A percentile compares a stretch with the other conserved stretches of the same genome.
Evolutionary conservation across 2,113 vertebrate species (phyloP).

Genomic region (Sinocyclocheilus maitianheensis): DNA sequence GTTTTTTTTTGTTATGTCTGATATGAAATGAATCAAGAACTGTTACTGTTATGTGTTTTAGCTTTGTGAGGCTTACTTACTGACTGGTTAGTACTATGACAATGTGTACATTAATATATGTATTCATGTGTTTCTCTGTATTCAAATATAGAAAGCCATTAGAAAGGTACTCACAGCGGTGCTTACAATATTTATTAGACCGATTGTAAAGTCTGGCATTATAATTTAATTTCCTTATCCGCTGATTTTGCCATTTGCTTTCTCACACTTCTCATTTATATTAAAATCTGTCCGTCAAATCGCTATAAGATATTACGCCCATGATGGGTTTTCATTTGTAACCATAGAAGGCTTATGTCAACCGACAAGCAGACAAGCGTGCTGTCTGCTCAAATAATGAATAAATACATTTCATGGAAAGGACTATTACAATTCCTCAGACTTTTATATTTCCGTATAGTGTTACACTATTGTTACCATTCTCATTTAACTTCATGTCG

Average conservation of each 20-base stretch:
- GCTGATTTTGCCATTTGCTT: conserved; percentile 44
- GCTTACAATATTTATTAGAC: conserved; percentile 28
- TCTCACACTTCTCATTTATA: conserved; percentile 32
- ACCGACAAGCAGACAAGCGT: conserved; percentile 35
- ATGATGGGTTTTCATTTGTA: conserved; percentile 29
- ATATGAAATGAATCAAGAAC: neutral
- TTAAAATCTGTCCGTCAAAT: conserved; percentile 36
- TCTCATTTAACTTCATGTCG: conserved; percentile 18
- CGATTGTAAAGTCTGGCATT: neutral
- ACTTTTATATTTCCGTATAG: conserved; percentile 45
- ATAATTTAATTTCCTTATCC: conserved; percentile 42
- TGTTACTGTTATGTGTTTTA: neutral
- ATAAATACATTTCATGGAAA: conserved; percentile 41
- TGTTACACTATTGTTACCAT: conserved; percentile 43
- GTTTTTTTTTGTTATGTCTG: neutral
- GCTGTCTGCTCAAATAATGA: conserved; percentile 49
- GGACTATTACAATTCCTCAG: conserved; percentile 38
- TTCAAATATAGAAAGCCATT: neutral
- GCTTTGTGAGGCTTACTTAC: neutral
- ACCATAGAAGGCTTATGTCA: conserved; percentile 22
- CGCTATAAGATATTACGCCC: conserved; percentile 16
- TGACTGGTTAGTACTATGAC: neutral
- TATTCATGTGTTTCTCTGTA: no score
- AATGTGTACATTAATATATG: neutral
- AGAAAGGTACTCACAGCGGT: neutral